Evolutionary conservation across 64 coral and sea anemone genomes (phyloP), one percentile per base, ranked within the genome.

Genomic region (Montipora foliosa): DNA sequence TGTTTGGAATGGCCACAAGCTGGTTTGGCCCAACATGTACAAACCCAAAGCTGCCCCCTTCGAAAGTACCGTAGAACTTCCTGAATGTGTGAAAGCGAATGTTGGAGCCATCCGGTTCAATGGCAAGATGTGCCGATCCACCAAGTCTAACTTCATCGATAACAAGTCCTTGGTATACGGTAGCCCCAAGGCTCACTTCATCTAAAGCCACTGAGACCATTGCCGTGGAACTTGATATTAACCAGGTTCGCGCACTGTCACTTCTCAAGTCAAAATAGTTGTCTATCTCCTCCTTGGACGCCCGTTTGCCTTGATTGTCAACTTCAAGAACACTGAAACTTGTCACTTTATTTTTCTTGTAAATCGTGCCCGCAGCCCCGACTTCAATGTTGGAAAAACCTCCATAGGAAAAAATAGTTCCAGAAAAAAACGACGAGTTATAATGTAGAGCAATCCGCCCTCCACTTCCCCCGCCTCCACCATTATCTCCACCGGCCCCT

Each of bases 291-390:
- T 87, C 81, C 61, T 84, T 84, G 14, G 37, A 83, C 3, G 95
- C 88, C 60, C 71, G 88, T 8, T 78, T 74, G 8, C 95, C 95
- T 71, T 88, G 89, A 73, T 97, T 97, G 19, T 89, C 47, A 21
- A 97, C 92, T 74, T 97, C 95, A 67, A 97, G 93, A 75, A 59
- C 22, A 87, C 87, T 94, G 7, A 66, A 80, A 16, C 75, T 80
- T 13, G 66, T 92, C 12, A 69, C 25, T 47, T 74, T 3, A 29
- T 92, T 49, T 53, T 51, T 75, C 78, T 91, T 97, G 24, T 94
- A 94, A 25, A 97, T 94, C 47, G 95, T 97, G 52, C 95, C 95
- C 29, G 95, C 92, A 11, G 95, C 95, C 91, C 95, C 95, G 44
- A 68, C 84, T 74, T 97, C 95, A 17, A 72, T 15, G 15, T 84